Percentiles rank a stretch among this genome's conserved stretches.
These are phyloP conservation scores for Ochropacha duplaris DNA, from an alignment of 2,888 invertebrate genomes.

Conservation along the genomic window DNA sequence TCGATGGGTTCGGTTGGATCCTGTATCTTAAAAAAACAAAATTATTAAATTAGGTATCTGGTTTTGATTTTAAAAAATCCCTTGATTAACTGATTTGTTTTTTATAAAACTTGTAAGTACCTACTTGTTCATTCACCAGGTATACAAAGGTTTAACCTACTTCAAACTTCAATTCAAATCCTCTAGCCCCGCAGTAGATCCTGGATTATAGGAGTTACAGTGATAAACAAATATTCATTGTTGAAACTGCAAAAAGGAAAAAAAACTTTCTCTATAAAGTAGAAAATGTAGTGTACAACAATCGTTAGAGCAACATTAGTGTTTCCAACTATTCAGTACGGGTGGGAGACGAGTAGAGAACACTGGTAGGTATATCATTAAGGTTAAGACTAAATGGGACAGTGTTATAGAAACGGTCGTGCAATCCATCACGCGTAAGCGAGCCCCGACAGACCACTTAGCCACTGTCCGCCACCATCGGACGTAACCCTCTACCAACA, in stretches of 20 bases:
- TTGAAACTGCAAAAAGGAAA: not conserved
- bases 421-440: slow-evolving; percentile 71
- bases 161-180: not conserved
- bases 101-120: not conserved
- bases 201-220: not conserved
- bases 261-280: not conserved
- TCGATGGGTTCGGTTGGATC: not conserved
- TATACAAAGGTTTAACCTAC: not conserved
- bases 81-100: too few species aligned
- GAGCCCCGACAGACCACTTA: slow-evolving; percentile 72
- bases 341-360: slow-evolving; percentile 16
- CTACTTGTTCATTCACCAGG: not conserved
- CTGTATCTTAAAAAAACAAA: too few species aligned
- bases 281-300: slow-evolving; percentile 4
- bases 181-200: not conserved
- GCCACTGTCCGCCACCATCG: slow-evolving; percentile 61
- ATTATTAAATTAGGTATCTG: too few species aligned
- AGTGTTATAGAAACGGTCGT: slow-evolving; percentile 51
- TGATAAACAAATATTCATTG: not conserved
- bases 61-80: too few species aligned
- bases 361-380: slow-evolving; percentile 39
- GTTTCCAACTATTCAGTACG: slow-evolving; percentile 36
- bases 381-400: slow-evolving; percentile 55
- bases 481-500: slow-evolving; percentile 51
- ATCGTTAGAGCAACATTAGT: slow-evolving; percentile 43